These are phyloP conservation scores for Pteropus alecto DNA, from an alignment of 2,113 vertebrate genomes.

Conservation along the genomic window DNA sequence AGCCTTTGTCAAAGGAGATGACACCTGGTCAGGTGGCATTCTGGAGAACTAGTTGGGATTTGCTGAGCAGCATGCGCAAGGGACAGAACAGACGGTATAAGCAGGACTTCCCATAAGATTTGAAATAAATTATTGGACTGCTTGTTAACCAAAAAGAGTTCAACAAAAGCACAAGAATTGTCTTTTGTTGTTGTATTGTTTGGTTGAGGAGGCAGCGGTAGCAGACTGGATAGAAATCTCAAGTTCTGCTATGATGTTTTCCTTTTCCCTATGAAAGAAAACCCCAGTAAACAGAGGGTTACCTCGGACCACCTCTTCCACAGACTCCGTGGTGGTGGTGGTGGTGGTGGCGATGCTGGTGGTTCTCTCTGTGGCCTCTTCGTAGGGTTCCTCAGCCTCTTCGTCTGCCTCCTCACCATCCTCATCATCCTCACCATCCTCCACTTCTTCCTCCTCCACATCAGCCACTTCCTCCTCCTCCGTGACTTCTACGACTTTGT, in stretches of 20 bases:
- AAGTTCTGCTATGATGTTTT: too few species aligned
- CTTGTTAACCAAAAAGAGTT: not conserved
- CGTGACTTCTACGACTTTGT: conserved; percentile 84
- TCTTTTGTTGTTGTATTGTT: not conserved
- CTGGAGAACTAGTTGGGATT: not conserved
- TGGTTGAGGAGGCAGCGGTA: not conserved
- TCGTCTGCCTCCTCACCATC: conserved; percentile 87
- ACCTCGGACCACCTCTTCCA: conserved; percentile 98
- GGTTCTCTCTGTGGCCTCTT: conserved; percentile 90
- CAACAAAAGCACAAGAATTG: not conserved
- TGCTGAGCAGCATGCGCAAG: not conserved
- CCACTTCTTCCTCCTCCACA: conserved; percentile 84
- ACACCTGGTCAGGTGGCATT: not conserved
- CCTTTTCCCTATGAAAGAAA: not conserved
- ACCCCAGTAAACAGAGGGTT: conserved; percentile 56
- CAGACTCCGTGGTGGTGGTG: conserved; percentile 97
- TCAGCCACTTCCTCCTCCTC: conserved; percentile 88
- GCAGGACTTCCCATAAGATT: not conserved
- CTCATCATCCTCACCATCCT: conserved; percentile 82
- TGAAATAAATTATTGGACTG: not conserved
- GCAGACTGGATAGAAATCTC: not conserved
- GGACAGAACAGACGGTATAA: not conserved
- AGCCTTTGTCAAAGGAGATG: not conserved
- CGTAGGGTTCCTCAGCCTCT: conserved; percentile 85
- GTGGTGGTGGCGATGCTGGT: conserved; percentile 97